Evolutionary conservation across 2,888 invertebrate species (phyloP).

Genomic region (Parapristionchus giblindavisi): DNA sequence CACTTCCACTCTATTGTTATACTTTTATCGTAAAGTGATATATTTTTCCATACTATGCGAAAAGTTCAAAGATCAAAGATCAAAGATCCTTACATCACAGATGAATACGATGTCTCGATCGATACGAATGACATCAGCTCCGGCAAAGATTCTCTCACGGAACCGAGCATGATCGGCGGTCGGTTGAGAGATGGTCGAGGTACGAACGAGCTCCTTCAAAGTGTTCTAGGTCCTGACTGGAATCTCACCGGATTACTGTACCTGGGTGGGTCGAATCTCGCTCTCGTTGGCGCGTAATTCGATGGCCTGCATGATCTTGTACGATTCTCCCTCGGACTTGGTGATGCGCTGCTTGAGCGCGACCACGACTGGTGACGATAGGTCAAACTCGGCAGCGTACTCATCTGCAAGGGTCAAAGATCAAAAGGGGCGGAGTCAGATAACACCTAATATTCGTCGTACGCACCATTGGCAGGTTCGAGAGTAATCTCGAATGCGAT

Average conservation of each 20-base stretch:
- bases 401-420: neutral
- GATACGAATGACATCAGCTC: neutral
- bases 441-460: no score
- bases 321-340: neutral
- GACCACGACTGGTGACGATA: neutral
- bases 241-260: neutral
- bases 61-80: slow-evolving; percentile 11
- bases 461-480: neutral
- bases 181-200: neutral
- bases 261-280: slow-evolving; percentile 8
- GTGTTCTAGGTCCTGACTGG: neutral
- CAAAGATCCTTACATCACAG: slow-evolving; percentile 9
- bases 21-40: no score
- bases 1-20: no score
- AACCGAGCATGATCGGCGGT: slow-evolving; percentile 1
- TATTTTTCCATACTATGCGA: no score
- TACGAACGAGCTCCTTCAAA: slow-evolving; percentile 1
- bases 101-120: slow-evolving; percentile 17
- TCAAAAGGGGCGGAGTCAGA: no score
- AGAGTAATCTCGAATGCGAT: slow-evolving; percentile 17
- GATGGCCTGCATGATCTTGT: slow-evolving; percentile 27
- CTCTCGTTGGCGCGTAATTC: slow-evolving; percentile 11
- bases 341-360: slow-evolving; percentile 13
- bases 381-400: slow-evolving; percentile 1
- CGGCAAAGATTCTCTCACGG: slow-evolving; percentile 11